phyloP scores from a whole-genome alignment of 2,888 invertebrate species.

The Pyrocoelia pectoralis region DNA sequence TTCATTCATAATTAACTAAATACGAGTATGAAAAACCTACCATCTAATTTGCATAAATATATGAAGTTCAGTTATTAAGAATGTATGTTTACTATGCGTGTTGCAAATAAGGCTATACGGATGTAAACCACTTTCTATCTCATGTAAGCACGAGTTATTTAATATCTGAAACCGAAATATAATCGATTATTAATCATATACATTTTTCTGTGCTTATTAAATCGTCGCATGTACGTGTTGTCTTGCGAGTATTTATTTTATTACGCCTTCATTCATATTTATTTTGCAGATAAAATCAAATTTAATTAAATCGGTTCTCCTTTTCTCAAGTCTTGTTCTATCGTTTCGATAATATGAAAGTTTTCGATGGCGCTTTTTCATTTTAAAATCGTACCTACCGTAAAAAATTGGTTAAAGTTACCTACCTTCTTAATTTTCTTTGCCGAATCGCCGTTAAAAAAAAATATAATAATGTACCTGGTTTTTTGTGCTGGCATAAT shows the following conservation, averaged over 20 bases:
- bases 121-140: constrained; percentile 39
- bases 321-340: no score
- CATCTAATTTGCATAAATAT: constrained; percentile 30
- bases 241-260: constrained; percentile 46
- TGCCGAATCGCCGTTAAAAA: no score
- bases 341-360: no score
- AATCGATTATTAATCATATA: constrained; percentile 45
- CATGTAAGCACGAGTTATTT: constrained; percentile 37
- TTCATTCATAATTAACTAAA: constrained; percentile 22
- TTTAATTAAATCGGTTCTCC: background rate
- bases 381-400: background rate
- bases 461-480: no score
- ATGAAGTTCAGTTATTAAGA: constrained; percentile 28
- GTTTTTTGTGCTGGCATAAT: background rate
- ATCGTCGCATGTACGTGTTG: constrained; percentile 47
- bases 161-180: constrained; percentile 43
- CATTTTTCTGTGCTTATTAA: constrained; percentile 43
- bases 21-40: constrained; percentile 21
- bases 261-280: constrained; percentile 44
- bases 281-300: background rate
- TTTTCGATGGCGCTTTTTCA: no score
- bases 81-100: constrained; percentile 36
- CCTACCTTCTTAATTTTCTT: no score
- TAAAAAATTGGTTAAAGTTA: background rate
- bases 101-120: constrained; percentile 38